phyloP scores from a whole-genome alignment of 2,113 vertebrate species.

The Suncus etruscus region DNA sequence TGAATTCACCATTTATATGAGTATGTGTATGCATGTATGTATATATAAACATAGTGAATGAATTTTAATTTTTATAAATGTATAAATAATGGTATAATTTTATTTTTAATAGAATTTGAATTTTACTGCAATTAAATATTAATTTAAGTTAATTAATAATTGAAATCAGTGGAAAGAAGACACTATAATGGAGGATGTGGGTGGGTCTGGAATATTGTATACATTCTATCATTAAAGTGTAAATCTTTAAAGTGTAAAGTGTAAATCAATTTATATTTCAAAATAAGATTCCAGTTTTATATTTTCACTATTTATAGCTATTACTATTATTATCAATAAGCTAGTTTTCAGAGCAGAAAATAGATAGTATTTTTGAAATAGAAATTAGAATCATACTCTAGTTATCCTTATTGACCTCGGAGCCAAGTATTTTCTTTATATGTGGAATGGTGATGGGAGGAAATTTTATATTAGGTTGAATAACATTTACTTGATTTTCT shows the following conservation, averaged over 20 bases:
- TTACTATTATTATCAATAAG: not conserved
- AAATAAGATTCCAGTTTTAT: no score
- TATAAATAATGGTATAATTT: not conserved
- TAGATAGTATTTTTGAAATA: not conserved
- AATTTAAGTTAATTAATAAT: no score
- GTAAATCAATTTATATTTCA: no score
- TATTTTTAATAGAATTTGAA: not conserved
- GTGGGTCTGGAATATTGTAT: no score
- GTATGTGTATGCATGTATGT: not conserved
- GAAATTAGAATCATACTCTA: not conserved
- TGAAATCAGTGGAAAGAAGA: no score
- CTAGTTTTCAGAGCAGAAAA: not conserved
- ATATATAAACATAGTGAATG: not conserved
- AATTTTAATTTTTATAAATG: not conserved
- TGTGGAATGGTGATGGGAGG: not conserved
- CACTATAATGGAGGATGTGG: no score
- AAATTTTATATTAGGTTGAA: not conserved
- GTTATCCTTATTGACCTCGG: not conserved
- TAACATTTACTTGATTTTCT: not conserved
- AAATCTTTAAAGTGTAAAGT: no score
- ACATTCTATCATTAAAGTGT: no score
- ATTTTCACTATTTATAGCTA: no score
- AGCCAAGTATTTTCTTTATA: not conserved
- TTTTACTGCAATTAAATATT: not conserved
- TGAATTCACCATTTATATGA: not conserved